phyloP scores from a whole-genome alignment of 2,797 vertebrate genomes.

The Scolopax rusticola region DNA sequence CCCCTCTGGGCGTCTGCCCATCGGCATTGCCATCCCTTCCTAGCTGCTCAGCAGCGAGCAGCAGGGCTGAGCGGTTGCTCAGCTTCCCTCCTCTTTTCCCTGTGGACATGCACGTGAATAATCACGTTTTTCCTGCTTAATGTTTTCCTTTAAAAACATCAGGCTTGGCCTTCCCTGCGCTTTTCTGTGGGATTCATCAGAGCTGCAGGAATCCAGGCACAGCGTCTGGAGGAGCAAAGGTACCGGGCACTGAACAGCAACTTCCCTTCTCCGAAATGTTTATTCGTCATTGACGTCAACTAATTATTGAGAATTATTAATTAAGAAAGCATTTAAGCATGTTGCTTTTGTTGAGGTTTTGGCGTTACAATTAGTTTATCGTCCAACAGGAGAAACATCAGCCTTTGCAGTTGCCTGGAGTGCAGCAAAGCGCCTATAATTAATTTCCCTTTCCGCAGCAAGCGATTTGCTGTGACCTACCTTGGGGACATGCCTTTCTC shows the following conservation, averaged over 20 bases:
- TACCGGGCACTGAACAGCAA: background rate
- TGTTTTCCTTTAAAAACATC: conserved; percentile 56
- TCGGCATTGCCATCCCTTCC: background rate
- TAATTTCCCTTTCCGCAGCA: conserved; percentile 68
- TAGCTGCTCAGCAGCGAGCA: background rate
- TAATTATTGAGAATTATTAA: conserved; percentile 69
- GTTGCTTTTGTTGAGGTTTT: conserved; percentile 62
- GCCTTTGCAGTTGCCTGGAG: conserved; percentile 28
- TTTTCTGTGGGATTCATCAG: conserved; percentile 49
- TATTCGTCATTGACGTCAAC: conserved; percentile 67
- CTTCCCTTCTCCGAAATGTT: conserved; percentile 65
- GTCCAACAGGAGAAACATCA: conserved; percentile 52
- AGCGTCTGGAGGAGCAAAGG: background rate
- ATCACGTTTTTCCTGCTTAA: conserved; percentile 48
- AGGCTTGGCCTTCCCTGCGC: background rate
- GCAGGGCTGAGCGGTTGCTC: background rate
- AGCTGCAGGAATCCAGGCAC: background rate
- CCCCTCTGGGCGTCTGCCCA: background rate
- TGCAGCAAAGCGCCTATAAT: conserved; percentile 55
- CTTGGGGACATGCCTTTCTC: conserved; percentile 46
- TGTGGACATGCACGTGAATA: conserved; percentile 3
- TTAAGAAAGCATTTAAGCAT: conserved; percentile 60
- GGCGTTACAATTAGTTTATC: conserved; percentile 61
- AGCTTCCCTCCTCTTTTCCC: conserved; percentile 30
- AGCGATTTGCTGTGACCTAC: conserved; percentile 5